These are phyloP conservation scores for Drepana falcataria DNA, from an alignment of 2,888 invertebrate species.

Conservation along the genomic window DNA sequence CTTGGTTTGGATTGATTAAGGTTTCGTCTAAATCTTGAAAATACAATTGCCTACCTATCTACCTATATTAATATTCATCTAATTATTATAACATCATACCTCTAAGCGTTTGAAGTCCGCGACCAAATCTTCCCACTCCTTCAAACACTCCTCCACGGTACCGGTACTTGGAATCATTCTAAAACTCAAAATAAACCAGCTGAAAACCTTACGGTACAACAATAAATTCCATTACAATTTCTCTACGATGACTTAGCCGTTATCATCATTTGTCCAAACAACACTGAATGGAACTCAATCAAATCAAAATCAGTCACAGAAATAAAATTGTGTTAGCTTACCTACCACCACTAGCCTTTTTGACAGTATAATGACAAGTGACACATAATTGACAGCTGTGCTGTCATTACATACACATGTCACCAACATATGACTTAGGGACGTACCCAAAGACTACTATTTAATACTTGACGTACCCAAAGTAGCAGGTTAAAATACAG, in stretches of 20 bases:
- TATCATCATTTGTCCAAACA: not conserved
- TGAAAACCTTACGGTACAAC: constrained; percentile 4
- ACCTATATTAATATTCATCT: no score
- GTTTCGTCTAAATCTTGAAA: no score
- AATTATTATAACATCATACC: constrained; percentile 68
- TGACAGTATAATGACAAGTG: not conserved
- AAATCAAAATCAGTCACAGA: not conserved
- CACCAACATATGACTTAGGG: no score
- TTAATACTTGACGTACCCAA: no score
- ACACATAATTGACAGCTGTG: no score
- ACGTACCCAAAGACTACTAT: no score
- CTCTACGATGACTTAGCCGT: no score
- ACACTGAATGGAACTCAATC: not conserved
- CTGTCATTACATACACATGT: no score
- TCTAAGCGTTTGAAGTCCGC: constrained; percentile 89
- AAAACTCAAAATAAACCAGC: constrained; percentile 12
- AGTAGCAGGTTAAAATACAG: no score
- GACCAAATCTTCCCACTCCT: constrained; percentile 89
- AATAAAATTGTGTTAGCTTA: not conserved
- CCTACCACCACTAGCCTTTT: no score
- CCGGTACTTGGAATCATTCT: constrained; percentile 14
- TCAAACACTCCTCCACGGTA: constrained; percentile 80
- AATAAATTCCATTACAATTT: not conserved
- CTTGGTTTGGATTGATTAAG: no score
- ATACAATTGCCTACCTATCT: no score